Evolutionary conservation across 1,140 invertebrate species (phyloP).

Genomic region (Platyura marginata): DNA sequence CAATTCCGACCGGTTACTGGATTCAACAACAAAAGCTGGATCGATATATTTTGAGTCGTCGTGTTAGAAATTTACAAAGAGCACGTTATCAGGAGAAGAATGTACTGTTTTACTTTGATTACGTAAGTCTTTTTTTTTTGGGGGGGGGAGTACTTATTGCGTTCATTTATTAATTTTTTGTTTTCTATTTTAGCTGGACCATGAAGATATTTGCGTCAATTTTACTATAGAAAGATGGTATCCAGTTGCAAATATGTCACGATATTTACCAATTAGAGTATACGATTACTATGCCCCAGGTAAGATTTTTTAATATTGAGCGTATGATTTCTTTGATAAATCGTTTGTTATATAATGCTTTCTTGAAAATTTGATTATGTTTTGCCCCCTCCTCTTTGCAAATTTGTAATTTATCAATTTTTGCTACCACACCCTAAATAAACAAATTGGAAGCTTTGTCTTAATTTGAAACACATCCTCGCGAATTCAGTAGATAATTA

Average conservation of each 20-base stretch:
- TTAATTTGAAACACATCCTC: too few species aligned
- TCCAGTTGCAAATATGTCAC: slow-evolving; percentile 91
- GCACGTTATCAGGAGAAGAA: slow-evolving; percentile 67
- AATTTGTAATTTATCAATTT: too few species aligned
- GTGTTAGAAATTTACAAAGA: slow-evolving; percentile 61
- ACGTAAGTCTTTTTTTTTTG: slow-evolving; percentile 37
- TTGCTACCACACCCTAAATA: too few species aligned
- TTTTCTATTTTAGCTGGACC: slow-evolving; percentile 56
- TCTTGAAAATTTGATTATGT: too few species aligned
- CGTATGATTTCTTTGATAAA: too few species aligned
- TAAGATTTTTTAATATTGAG: too few species aligned
- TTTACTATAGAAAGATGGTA: slow-evolving; percentile 88
- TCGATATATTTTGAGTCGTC: slow-evolving; percentile 52
- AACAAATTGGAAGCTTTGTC: too few species aligned
- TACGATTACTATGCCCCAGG: slow-evolving; percentile 95
- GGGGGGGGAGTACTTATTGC: too few species aligned
- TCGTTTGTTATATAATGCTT: too few species aligned
- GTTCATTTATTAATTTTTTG: background rate
- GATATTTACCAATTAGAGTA: slow-evolving; percentile 72
- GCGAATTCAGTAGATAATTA: too few species aligned
- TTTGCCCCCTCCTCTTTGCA: too few species aligned
- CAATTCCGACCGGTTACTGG: slow-evolving; percentile 85
- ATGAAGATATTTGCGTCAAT: slow-evolving; percentile 69
- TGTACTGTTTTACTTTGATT: slow-evolving; percentile 89
- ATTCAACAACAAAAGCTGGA: slow-evolving; percentile 81